Evolutionary conservation across 2,113 vertebrate genomes (phyloP).

Genomic region (Axis porcinus): DNA sequence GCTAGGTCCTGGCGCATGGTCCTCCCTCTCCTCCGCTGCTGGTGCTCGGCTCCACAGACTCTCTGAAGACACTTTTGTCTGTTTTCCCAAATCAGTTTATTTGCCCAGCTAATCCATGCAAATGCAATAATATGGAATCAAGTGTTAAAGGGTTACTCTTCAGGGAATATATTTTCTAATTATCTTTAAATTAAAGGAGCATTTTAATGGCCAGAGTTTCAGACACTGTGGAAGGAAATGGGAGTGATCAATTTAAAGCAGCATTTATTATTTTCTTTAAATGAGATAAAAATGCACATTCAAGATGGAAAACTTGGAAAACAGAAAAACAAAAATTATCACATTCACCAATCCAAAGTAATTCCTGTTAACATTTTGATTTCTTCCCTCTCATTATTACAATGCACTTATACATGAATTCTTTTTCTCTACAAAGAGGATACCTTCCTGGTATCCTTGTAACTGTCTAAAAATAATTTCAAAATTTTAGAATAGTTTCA

Average conservation of each 20-base stretch:
- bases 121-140: background rate
- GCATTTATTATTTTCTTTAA: background rate
- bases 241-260: background rate
- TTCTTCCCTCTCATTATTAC: background rate
- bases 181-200: background rate
- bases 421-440: background rate
- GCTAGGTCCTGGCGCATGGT: too few relatives aligned
- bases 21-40: rapidly evolving
- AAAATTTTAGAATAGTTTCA: background rate
- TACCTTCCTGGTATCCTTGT: background rate
- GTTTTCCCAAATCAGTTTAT: background rate
- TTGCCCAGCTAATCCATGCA: background rate
- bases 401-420: background rate
- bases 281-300: background rate
- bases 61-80: background rate
- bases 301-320: background rate
- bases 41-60: background rate
- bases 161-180: background rate
- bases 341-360: background rate
- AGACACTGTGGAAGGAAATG: background rate
- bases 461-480: background rate
- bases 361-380: background rate
- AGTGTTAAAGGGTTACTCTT: background rate
- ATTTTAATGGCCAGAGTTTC: background rate
- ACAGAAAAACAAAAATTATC: background rate